These are phyloP conservation scores for Drosophila nr. medialis DNA, from an alignment of 2,888 invertebrate species.

Conservation along the genomic window DNA sequence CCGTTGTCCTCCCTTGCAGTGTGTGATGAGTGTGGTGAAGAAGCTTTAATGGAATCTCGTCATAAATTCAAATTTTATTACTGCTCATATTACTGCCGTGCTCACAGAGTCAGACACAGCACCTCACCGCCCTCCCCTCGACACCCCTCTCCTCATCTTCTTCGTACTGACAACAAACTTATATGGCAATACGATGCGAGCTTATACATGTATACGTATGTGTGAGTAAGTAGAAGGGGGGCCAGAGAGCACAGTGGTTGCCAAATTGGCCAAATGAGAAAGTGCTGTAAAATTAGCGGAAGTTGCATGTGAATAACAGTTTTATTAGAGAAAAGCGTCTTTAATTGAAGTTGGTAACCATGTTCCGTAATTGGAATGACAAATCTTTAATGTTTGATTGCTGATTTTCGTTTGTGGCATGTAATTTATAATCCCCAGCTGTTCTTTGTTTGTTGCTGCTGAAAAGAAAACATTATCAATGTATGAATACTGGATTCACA, in stretches of 20 bases:
- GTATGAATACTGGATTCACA: neutral
- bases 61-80: slow-evolving; percentile 84
- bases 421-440: neutral
- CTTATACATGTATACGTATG: slow-evolving; percentile 22
- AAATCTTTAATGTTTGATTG: neutral
- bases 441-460: neutral
- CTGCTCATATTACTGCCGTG: slow-evolving; percentile 75
- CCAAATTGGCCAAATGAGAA: slow-evolving; percentile 32
- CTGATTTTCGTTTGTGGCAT: neutral
- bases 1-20: slow-evolving; percentile 17
- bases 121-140: slow-evolving; percentile 1
- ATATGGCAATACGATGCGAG: slow-evolving; percentile 54
- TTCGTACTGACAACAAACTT: slow-evolving; percentile 46
- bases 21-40: slow-evolving; percentile 72
- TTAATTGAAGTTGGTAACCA: neutral
- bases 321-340: neutral
- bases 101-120: slow-evolving; percentile 53
- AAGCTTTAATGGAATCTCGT: slow-evolving; percentile 84
- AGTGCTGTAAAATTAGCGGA: slow-evolving; percentile 25
- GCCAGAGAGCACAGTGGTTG: slow-evolving; percentile 49
- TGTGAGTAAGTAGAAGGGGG: neutral
- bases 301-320: neutral
- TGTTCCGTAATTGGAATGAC: neutral
- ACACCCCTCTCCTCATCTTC: neutral
- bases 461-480: neutral